Percentiles rank a stretch among this genome's conserved stretches.
These are phyloP conservation scores for Mustela nigripes DNA, from an alignment of 2,113 vertebrate species.

Conservation along the genomic window DNA sequence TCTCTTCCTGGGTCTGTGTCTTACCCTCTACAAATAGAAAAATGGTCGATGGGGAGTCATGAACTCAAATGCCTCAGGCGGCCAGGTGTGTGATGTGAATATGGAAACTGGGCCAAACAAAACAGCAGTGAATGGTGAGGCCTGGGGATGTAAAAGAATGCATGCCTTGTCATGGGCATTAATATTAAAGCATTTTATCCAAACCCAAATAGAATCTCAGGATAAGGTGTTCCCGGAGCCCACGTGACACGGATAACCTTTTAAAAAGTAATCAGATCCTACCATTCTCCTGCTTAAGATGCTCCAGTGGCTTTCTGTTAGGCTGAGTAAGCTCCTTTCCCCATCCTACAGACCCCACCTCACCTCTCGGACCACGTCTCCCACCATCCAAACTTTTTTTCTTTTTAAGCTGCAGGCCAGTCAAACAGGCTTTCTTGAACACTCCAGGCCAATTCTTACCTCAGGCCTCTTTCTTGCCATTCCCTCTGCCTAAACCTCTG, in stretches of 20 bases:
- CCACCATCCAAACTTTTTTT: too few species aligned
- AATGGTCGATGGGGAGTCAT: neutral
- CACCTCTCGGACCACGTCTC: neutral
- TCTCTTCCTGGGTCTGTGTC: neutral
- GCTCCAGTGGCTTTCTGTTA: neutral
- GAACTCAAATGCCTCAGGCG: neutral
- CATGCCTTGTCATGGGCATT: rapidly evolving
- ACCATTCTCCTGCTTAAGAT: neutral
- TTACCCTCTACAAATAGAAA: neutral
- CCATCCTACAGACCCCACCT: too few species aligned
- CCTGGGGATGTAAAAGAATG: too few species aligned
- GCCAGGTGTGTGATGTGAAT: neutral
- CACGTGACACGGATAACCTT: neutral
- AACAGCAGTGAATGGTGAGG: neutral
- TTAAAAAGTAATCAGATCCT: neutral
- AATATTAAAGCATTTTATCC: neutral
- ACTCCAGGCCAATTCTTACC: neutral
- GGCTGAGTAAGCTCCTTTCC: neutral
- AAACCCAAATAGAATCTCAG: neutral
- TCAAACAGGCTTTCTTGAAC: neutral
- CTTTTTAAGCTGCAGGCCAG: neutral
- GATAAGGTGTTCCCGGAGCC: neutral
- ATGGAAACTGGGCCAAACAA: neutral
- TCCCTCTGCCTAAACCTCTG: neutral
- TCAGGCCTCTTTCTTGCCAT: neutral